A percentile compares a stretch with the other conserved stretches of the same genome.
phyloP scores from a whole-genome alignment of 2,888 invertebrate species.

The Cabera pusaria region DNA sequence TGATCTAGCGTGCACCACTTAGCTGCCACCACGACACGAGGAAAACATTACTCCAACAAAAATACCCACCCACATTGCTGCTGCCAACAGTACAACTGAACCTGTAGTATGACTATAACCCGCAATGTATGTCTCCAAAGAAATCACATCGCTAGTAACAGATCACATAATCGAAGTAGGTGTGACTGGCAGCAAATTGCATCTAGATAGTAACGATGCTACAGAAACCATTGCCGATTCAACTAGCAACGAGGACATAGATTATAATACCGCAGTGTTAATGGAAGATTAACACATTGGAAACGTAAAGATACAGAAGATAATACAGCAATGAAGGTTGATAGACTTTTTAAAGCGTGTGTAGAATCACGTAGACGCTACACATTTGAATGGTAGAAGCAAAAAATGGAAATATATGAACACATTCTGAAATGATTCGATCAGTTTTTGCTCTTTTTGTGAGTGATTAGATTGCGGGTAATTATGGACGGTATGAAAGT shows the following conservation, averaged over 20 bases:
- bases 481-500: constrained; percentile 13
- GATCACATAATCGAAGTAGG: constrained; percentile 11
- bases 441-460: constrained; percentile 20
- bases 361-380: constrained; percentile 26
- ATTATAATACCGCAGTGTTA: constrained; percentile 1
- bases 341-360: constrained; percentile 18
- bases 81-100: background rate
- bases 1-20: constrained; percentile 25
- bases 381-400: constrained; percentile 24
- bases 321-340: constrained; percentile 22
- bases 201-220: constrained; percentile 18
- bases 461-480: constrained; percentile 10
- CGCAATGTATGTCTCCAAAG: constrained; percentile 10
- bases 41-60: background rate
- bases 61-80: constrained; percentile 8
- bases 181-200: constrained; percentile 22
- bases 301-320: constrained; percentile 8
- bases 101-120: background rate
- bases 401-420: constrained; percentile 25
- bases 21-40: background rate
- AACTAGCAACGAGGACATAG: constrained; percentile 2
- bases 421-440: constrained; percentile 23
- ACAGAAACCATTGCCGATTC: constrained; percentile 20
- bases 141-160: background rate
- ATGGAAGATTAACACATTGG: constrained; percentile 12